Base-by-base conservation (phyloP, 30 jellyfish, hydroid and myxozoan genomes). In the Aurelia sp. region DNA sequence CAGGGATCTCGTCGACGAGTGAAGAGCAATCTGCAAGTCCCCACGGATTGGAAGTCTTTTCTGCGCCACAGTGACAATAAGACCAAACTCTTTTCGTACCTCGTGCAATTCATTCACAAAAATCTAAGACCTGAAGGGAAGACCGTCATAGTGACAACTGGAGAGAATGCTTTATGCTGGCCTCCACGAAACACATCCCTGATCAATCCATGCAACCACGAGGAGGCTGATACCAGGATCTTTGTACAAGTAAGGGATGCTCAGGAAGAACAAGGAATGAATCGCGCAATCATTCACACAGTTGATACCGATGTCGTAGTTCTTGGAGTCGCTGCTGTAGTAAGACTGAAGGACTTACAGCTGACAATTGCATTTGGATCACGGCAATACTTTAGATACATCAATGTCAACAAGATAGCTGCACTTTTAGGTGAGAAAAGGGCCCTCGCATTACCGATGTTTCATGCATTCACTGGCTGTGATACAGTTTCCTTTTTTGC, bases 61-160 rank as follows among this genome's bases (percentile, higher is more conserved):
- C 86, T 75, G 78, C 79, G 74, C 74, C 72, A 75, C 86, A 75
- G 86, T 75, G 86, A 75, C 79, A 75, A 75, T 75, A 75, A 75
- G 79, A 75, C 86, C 15, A 30, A 75, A 19, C 86, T 75, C 53
- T 75, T 75, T 55, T 75, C 86, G 75, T 75, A 75, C 86, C 86
- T 75, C 22, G 86, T 59, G 55, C 86, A 58, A 78, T 75, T 75
- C 20, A 55, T 75, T 4, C 74, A 75, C 52, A 78, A 75, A 35
- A 75, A 55, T 75, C 74, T 75, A 75, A 75, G 86, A 75, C 74
- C 61, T 27, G n/a, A 17, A 75, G 16, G 86, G 75, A 75, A 75
- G 57, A 50, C 86, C 47, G 86, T 47, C 55, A 75, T 47, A 55
- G 74, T 75, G 74, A 75, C 86, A 75, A 75, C 48, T 58, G 74